Conservation (phyloP, 1,140 invertebrate species). For the Sweltsa coloradensis region DNA sequence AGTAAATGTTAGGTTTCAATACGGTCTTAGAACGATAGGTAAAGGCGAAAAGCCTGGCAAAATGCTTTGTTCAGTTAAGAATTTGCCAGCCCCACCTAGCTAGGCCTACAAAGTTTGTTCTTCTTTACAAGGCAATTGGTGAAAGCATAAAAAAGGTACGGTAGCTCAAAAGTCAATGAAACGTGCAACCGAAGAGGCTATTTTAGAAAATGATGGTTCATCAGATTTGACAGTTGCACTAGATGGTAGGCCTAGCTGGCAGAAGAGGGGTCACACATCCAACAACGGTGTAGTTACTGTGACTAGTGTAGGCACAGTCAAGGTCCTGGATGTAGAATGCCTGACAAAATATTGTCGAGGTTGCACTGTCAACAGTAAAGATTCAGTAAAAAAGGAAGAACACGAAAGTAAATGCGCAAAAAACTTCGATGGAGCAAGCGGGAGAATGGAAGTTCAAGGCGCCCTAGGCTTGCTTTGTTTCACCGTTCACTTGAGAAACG, state of each 20-base stretch:
- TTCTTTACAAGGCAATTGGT: not conserved
- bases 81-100: not conserved
- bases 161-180: slow-evolving; percentile 6
- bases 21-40: not conserved
- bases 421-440: slow-evolving; percentile 13
- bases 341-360: slow-evolving; percentile 8
- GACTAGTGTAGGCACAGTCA: slow-evolving; percentile 12
- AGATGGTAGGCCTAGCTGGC: slow-evolving; percentile 18
- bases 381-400: too few species aligned
- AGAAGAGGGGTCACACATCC: slow-evolving; percentile 6
- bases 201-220: not conserved
- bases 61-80: slow-evolving; percentile 6
- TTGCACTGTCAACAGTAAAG: not conserved
- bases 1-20: not conserved
- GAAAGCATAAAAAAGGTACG: too few species aligned
- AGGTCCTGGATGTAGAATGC: slow-evolving; percentile 5
- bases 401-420: not conserved
- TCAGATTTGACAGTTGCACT: slow-evolving; percentile 5
- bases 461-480: slow-evolving; percentile 15
- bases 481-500: slow-evolving; percentile 5
- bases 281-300: slow-evolving; percentile 6
- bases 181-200: not conserved
- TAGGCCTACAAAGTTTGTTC: not conserved
- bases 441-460: slow-evolving; percentile 17
- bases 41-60: slow-evolving; percentile 1